Evolutionary conservation across 2,797 vertebrate genomes (phyloP), one percentile per base, ranked within the genome.

Genomic region (Enteromius argenteus): DNA sequence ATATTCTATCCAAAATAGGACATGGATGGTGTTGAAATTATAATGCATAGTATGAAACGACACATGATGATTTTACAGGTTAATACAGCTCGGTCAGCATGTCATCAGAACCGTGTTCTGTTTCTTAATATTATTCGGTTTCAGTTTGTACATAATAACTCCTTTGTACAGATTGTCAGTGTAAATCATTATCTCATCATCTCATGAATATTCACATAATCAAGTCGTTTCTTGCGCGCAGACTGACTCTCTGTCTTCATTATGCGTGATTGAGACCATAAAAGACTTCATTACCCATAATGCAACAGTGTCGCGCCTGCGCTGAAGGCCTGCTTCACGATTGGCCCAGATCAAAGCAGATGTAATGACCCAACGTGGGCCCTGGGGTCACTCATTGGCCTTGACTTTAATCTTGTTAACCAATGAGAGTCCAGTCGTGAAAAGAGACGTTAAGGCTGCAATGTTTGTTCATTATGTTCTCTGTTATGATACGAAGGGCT

Each of bases 331-430:
- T 11, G 9, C 3, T 37, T 23, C 23, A 0, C 67, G 9, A 89
- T 87, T 89, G 87, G 87, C 35, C 32, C 51, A 42, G 37, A 64
- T 60, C 4, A 46, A 39, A 4, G 76, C 0, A 1, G 5, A 67
- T 69, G 84, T 88, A 87, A 85, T n/a, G 66, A 15, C 30, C 86
- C 87, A 89, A 89, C 89, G 89, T 89, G 89, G 89, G 89, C 21
- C 37, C 6, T n/a, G 3, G 23, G 5, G 3, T 30, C n/a, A 14
- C 10, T 79, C 21, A 87, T 88, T 89, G 84, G 87, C n/a, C 10
- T 3, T 15, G 27, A 5, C 37, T 69, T 64, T 37, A 56, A 21
- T 39, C 7, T 5, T 14, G 37, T 10, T 23, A 82, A 39, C 87
- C 89, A 88, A 86, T 88, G 30, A 53, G 35, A 15, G 19, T 64